Percentiles rank a stretch among this genome's conserved stretches.
Evolutionary conservation across 2,888 invertebrate species (phyloP).

Genomic region (Cecidostiba fungosa): DNA sequence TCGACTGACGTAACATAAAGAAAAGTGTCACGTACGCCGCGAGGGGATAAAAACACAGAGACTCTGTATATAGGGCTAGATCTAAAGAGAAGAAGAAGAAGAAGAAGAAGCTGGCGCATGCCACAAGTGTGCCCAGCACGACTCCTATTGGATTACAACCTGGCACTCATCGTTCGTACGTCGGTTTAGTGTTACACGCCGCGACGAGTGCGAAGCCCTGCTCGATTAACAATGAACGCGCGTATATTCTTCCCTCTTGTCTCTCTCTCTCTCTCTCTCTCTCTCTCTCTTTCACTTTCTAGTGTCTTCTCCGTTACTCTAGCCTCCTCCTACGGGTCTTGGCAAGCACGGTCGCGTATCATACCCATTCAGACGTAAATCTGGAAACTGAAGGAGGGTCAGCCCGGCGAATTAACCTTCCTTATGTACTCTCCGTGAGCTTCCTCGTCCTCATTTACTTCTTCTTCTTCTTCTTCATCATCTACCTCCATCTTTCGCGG

Average conservation of each 20-base stretch:
- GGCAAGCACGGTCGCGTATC: conserved; percentile 32
- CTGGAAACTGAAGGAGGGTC: conserved; percentile 66
- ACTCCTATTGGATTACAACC: conserved; percentile 76
- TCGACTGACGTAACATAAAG: conserved; percentile 51
- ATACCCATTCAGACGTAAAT: conserved; percentile 66
- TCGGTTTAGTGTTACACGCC: conserved; percentile 59
- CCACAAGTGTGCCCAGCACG: conserved; percentile 77
- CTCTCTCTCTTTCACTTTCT: neutral
- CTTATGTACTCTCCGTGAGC: neutral
- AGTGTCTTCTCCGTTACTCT: conserved; percentile 42
- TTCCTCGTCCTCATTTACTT: conserved; percentile 4
- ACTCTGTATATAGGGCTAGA: conserved; percentile 22
- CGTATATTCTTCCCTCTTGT: conserved; percentile 8
- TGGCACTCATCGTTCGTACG: conserved; percentile 52
- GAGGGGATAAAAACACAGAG: conserved; percentile 41
- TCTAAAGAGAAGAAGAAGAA: conserved; percentile 38
- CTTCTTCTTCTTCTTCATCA: neutral
- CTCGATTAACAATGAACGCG: conserved; percentile 67
- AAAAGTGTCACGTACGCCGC: conserved; percentile 61
- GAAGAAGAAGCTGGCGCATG: conserved; percentile 71
- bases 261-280: conserved; percentile 58
- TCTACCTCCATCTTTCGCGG: neutral
- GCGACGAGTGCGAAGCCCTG: conserved; percentile 60
- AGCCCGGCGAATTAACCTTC: conserved; percentile 68
- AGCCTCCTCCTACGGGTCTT: conserved; percentile 10